Evolutionary conservation across 2,113 vertebrate genomes (phyloP).

Genomic region (Phylloscopus trochiloides): DNA sequence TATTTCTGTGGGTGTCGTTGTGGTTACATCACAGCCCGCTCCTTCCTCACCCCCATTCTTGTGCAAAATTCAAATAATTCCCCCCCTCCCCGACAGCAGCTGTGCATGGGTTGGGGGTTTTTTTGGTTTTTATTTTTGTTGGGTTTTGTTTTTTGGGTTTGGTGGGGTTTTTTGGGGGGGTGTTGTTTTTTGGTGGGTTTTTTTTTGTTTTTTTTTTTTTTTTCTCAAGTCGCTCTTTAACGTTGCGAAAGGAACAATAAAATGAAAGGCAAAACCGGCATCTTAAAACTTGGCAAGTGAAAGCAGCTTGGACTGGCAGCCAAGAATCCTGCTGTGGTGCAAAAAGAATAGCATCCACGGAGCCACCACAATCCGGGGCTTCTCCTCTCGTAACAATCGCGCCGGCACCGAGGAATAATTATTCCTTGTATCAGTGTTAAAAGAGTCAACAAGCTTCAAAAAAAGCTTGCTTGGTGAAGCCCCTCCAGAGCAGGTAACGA

Average conservation of each 20-base stretch:
- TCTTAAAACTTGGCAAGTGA: conserved; percentile 82
- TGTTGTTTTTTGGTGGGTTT: too few species aligned
- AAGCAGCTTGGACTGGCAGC: conserved; percentile 82
- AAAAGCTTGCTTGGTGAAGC: conserved; percentile 27
- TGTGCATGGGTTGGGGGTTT: background rate
- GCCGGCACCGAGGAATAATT: conserved; percentile 58
- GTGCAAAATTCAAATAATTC: conserved; percentile 65
- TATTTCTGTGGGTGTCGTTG: conserved; percentile 55
- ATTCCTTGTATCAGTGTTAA: conserved; percentile 56
- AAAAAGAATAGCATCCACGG: conserved; percentile 69
- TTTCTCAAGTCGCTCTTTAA: conserved; percentile 64
- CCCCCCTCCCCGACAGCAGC: conserved; percentile 62
- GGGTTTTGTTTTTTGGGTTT: too few species aligned
- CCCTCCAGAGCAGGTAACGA: conserved; percentile 45
- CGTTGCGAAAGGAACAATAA: conserved; percentile 73
- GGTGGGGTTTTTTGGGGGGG: too few species aligned
- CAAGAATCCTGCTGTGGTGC: conserved; percentile 87
- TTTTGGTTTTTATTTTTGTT: too few species aligned
- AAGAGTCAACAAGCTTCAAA: conserved; percentile 68
- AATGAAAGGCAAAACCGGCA: conserved; percentile 74
- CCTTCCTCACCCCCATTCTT: conserved; percentile 53
- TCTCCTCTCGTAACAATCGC: conserved; percentile 34
- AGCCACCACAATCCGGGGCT: conserved; percentile 49
- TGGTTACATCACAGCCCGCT: conserved; percentile 47
- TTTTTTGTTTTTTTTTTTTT: background rate